A percentile compares a stretch with the other conserved stretches of the same genome.
phyloP scores from a whole-genome alignment of 2,797 vertebrate species.

The Neomorphus geoffroyi region DNA sequence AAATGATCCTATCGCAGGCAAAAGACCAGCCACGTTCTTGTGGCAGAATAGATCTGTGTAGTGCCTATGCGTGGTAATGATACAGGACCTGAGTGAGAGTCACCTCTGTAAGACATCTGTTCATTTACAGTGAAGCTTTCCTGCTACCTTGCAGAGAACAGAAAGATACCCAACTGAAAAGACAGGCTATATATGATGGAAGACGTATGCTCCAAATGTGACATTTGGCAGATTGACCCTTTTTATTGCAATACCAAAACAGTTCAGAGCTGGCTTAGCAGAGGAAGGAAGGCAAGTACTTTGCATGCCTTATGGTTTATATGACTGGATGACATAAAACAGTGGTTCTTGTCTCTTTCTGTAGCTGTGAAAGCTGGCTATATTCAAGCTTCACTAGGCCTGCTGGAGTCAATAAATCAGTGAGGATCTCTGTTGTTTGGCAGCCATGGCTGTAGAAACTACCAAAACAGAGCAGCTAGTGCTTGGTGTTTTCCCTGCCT shows the following conservation, averaged over 20 bases:
- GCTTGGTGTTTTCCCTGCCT: background rate
- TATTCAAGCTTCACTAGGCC: background rate
- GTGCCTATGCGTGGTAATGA: background rate
- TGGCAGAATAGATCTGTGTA: background rate
- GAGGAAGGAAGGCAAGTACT: background rate
- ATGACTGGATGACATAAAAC: background rate
- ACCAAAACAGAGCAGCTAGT: background rate
- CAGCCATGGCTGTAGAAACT: background rate
- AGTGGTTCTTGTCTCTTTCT: background rate
- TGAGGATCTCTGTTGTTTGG: conserved; percentile 25
- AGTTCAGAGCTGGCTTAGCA: background rate
- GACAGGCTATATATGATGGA: background rate
- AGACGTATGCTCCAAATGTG: background rate
- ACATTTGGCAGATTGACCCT: background rate
- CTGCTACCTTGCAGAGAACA: background rate
- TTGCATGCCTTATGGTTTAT: conserved; percentile 16
- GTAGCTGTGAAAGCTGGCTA: conserved; percentile 27
- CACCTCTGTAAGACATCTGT: background rate
- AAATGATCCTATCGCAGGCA: background rate
- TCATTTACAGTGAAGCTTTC: background rate
- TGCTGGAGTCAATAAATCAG: conserved; percentile 2
- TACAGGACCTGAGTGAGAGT: background rate
- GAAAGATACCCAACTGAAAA: background rate
- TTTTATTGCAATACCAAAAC: background rate
- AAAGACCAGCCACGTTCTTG: background rate